Conservation (phyloP, 1,140 invertebrate genomes). For the Agrypnia vestita region DNA sequence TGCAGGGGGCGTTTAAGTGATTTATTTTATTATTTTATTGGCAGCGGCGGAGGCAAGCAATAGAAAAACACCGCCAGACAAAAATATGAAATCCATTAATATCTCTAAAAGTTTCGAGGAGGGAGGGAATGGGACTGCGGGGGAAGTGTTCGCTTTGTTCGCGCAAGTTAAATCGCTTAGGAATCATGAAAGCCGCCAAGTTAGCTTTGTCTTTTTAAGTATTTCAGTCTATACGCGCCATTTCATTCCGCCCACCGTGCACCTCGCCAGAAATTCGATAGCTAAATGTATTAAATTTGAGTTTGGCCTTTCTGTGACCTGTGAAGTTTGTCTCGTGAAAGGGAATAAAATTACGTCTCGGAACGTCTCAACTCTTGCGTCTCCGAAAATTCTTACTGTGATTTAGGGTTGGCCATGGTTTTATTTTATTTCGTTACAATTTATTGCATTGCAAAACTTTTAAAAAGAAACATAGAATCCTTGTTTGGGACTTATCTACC, state of each 20-base stretch:
- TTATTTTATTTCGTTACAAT: too few species aligned
- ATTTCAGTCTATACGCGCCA: not conserved
- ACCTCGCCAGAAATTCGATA: too few species aligned
- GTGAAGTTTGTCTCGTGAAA: too few species aligned
- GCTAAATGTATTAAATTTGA: too few species aligned
- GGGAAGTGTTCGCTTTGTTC: not conserved
- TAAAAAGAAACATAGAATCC: too few species aligned
- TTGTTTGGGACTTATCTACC: too few species aligned
- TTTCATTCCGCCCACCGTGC: not conserved
- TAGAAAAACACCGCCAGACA: conserved; percentile 7
- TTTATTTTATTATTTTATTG: conserved; percentile 24
- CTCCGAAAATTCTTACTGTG: too few species aligned
- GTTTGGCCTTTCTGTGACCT: too few species aligned
- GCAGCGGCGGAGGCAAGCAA: not conserved
- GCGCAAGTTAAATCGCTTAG: not conserved
- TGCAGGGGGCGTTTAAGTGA: not conserved
- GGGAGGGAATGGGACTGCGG: not conserved
- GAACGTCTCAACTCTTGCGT: too few species aligned
- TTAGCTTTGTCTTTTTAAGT: not conserved
- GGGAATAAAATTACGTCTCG: too few species aligned
- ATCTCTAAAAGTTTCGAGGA: conserved; percentile 15
- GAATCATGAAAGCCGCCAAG: not conserved
- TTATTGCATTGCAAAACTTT: too few species aligned
- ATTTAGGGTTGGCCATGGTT: too few species aligned
- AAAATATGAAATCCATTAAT: conserved; percentile 33